Percentiles rank a stretch among this genome's conserved stretches.
phyloP scores from a whole-genome alignment of 2,888 invertebrate species.

The Thalpophila matura region DNA sequence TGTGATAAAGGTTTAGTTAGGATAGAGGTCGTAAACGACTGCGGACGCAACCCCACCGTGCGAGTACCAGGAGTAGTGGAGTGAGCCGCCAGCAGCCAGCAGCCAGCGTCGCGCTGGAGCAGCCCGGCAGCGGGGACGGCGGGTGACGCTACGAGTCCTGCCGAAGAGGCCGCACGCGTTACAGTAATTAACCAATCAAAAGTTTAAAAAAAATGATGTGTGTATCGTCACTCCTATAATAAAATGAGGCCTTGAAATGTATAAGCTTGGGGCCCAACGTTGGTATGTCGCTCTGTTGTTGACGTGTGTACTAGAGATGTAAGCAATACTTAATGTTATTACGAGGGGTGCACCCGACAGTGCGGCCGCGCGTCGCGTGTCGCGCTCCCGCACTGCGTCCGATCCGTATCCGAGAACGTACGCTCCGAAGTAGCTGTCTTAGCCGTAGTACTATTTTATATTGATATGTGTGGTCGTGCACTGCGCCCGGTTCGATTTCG shows the following conservation, averaged over 20 bases:
- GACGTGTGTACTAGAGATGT: constrained; percentile 62
- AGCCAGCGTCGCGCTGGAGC: too few species aligned
- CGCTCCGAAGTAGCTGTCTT: too few species aligned
- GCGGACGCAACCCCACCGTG: constrained; percentile 45
- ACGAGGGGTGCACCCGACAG: constrained; percentile 14
- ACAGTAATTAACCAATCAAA: constrained; percentile 8
- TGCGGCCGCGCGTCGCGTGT: constrained; percentile 3
- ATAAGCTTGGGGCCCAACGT: constrained; percentile 4
- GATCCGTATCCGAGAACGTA: too few species aligned
- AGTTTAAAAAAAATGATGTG: background rate
- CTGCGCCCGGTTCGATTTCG: too few species aligned
- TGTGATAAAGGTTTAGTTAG: constrained; percentile 37
- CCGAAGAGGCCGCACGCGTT: background rate
- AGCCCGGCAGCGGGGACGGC: background rate
- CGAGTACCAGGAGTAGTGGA: constrained; percentile 7
- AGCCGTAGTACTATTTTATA: too few species aligned
- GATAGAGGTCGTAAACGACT: constrained; percentile 43
- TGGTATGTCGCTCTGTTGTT: constrained; percentile 56
- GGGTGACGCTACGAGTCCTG: too few species aligned
- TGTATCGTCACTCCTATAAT: constrained; percentile 1
- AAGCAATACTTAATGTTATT: constrained; percentile 65
- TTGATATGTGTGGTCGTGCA: too few species aligned
- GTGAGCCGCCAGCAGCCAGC: background rate
- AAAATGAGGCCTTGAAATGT: constrained; percentile 41
- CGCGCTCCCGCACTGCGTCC: too few species aligned